Evolutionary conservation across 2,888 invertebrate genomes (phyloP), one percentile per base, ranked within the genome.

Genomic region (Caenorhabditis doughertyi): DNA sequence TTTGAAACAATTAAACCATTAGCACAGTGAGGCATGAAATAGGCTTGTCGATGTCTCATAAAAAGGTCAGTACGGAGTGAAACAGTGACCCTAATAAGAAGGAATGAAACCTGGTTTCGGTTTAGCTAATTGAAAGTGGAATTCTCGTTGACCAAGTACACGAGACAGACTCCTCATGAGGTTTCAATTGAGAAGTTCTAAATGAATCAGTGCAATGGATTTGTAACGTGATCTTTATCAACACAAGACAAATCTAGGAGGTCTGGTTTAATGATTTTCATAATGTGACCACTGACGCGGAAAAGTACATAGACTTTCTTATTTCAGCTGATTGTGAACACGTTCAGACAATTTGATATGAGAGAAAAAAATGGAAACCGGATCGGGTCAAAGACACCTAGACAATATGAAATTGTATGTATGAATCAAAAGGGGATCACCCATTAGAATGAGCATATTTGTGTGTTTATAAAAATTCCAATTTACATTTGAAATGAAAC

Each of bases 81-180:
- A 62, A 70, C 62, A 42, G 25, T 79, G 79, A 79, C 79, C 79
- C 65, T 79, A 79, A 79, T 79, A 72, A 79, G 79, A 32, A 44
- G 51, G 42, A 44, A 64, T 55, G 56, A 68, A 76, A 76, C 76
- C 68, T 56, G 76, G 67, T 65, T 68, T 73, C 53, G 74, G 76
- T 67, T 65, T 39, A 49, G 67, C 77, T 77, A 62, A 77, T 77
- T 68, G 68, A 60, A 53, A 58, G 39, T 47, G 21, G 32, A 68
- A 68, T 68, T 77, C 25, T 53, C 62, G 56, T 44, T 47, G 74
- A 49, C n/a, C 44, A 55, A 51, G 44, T 62, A 55, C 27, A 64
- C 74, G 65, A 67, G 74, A 76, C 67, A 44, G 53, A 21, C 39
- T 11, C 3, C 11, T 39, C 51, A 53, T 21, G 44, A 42, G 44